phyloP scores from a whole-genome alignment of 2,888 invertebrate species.

The Noctua comes region DNA sequence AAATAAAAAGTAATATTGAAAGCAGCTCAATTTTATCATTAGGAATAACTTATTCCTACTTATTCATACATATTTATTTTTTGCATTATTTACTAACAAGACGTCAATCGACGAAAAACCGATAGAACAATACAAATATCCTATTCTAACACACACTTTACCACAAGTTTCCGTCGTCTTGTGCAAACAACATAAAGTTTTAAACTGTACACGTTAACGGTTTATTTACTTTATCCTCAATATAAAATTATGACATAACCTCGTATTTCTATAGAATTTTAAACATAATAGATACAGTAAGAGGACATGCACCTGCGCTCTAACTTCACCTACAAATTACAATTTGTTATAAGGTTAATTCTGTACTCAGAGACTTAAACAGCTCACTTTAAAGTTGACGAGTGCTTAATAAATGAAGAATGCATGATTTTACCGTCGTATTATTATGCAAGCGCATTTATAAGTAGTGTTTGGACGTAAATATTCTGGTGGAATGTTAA shows the following conservation, averaged over 20 bases:
- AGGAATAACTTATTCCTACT: background rate
- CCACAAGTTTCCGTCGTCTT: conserved; percentile 6
- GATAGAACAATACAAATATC: conserved; percentile 10
- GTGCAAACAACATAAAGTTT: conserved; percentile 6
- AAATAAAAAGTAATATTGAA: background rate
- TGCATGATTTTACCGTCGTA: conserved; percentile 9
- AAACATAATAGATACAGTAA: conserved; percentile 52
- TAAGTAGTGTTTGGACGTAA: background rate
- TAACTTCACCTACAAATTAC: conserved; percentile 23
- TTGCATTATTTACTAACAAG: background rate
- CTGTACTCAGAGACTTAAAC: conserved; percentile 36
- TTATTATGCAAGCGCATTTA: conserved; percentile 21
- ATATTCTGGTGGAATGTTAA: background rate
- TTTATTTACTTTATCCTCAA: conserved; percentile 1
- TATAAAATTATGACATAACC: conserved; percentile 40
- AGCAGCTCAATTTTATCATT: background rate
- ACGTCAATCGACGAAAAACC: conserved; percentile 19
- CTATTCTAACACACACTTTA: background rate
- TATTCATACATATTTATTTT: too few species aligned
- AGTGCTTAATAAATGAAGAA: conserved; percentile 29
- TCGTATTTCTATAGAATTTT: conserved; percentile 49
- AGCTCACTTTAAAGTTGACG: conserved; percentile 22
- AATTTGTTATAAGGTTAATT: conserved; percentile 58
- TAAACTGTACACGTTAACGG: background rate
- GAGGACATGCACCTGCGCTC: conserved; percentile 57